phyloP scores from a whole-genome alignment of 2,888 invertebrate species.

The Drosophila austrosaltans region DNA sequence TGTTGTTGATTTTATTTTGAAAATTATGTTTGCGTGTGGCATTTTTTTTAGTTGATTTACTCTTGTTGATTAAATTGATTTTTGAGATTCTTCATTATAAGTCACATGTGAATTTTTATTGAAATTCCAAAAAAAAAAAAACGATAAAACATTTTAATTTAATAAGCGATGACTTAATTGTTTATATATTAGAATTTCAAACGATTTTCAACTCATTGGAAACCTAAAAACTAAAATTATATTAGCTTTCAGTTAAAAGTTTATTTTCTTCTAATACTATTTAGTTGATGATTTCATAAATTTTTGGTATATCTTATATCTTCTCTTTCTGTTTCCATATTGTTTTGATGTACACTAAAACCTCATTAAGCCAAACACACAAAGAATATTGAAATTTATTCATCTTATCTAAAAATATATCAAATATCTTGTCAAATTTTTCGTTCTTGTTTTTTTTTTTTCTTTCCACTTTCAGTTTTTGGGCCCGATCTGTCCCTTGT shows the following conservation, averaged over 20 bases:
- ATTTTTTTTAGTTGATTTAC: slow-evolving; percentile 34
- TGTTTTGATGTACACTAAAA: slow-evolving; percentile 62
- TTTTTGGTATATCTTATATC: neutral
- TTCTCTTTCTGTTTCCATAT: slow-evolving; percentile 18
- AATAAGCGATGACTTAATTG: no score
- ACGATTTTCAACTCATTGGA: no score
- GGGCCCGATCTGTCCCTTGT: slow-evolving; percentile 6
- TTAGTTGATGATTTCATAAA: no score
- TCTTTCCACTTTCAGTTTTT: neutral
- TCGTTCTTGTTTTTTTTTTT: slow-evolving; percentile 25
- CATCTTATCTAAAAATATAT: slow-evolving; percentile 41
- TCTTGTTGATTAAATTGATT: slow-evolving; percentile 40
- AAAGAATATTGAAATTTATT: slow-evolving; percentile 2
- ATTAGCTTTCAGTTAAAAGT: no score
- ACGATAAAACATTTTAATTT: no score
- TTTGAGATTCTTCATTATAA: slow-evolving; percentile 35
- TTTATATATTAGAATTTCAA: no score
- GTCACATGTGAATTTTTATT: slow-evolving; percentile 39
- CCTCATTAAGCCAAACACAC: slow-evolving; percentile 54
- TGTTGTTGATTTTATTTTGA: slow-evolving; percentile 14
- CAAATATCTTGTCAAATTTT: slow-evolving; percentile 46
- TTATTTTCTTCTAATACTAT: no score
- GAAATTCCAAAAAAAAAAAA: neutral
- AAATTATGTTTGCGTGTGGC: slow-evolving; percentile 53
- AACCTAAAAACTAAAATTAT: no score